Evolutionary conservation across 2,888 invertebrate species (phyloP).

Genomic region (Lasioglossum calceatum): DNA sequence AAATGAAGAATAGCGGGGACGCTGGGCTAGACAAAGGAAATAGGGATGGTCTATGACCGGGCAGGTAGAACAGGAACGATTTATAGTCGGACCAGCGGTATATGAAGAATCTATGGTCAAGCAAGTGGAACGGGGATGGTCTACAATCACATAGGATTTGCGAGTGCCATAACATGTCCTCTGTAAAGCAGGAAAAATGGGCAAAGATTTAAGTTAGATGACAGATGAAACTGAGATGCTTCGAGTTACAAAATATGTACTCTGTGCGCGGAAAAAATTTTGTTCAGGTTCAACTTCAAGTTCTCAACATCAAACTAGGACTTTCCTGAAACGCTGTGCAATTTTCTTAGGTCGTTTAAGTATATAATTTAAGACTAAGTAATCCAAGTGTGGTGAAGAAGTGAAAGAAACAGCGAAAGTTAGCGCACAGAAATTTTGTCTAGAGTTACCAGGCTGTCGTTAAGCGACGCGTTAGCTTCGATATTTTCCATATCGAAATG

Average conservation of each 20-base stretch:
- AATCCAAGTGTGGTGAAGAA: too few relatives aligned
- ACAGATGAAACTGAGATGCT: neutral
- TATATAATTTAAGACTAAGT: too few relatives aligned
- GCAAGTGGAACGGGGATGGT: neutral
- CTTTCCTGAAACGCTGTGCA: too few relatives aligned
- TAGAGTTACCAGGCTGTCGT: neutral
- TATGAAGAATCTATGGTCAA: slow-evolving; percentile 2
- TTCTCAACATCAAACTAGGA: too few relatives aligned
- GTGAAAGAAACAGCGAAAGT: neutral
- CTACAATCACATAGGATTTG: neutral
- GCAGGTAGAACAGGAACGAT: neutral
- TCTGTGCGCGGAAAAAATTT: too few relatives aligned
- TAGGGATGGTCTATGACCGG: slow-evolving; percentile 2
- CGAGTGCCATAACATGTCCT: neutral
- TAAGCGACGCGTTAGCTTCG: neutral
- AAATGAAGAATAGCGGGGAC: neutral
- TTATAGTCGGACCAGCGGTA: neutral
- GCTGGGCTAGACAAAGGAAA: neutral
- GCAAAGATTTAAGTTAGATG: neutral
- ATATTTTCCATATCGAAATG: neutral
- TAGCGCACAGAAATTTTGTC: neutral
- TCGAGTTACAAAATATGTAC: neutral
- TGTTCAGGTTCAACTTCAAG: too few relatives aligned
- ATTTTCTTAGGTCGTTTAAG: too few relatives aligned
- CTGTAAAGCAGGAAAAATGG: neutral